Evolutionary conservation across 2,113 vertebrate genomes (phyloP).

Genomic region (Silurus glanis): DNA sequence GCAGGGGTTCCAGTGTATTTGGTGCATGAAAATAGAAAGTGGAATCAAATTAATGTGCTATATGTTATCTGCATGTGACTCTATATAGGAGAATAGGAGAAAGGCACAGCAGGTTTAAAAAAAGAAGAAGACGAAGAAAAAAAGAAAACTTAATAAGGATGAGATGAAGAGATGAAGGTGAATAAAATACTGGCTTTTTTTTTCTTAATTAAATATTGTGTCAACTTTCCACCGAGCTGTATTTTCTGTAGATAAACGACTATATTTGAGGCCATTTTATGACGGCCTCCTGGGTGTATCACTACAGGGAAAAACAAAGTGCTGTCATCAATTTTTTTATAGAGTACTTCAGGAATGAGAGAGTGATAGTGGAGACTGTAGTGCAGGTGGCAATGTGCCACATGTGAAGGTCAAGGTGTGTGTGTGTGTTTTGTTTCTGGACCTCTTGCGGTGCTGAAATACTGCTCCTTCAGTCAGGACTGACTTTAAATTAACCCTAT

Average conservation of each 20-base stretch:
- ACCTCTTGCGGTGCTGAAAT: not conserved
- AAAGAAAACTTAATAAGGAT: conserved; percentile 28
- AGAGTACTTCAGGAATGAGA: conserved; percentile 15
- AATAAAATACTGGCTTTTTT: not conserved
- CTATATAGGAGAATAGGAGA: conserved; percentile 40
- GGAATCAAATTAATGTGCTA: conserved; percentile 51
- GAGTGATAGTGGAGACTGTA: conserved; percentile 12
- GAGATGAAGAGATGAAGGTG: conserved; percentile 14
- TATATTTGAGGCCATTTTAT: conserved; percentile 29
- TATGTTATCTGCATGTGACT: conserved; percentile 47
- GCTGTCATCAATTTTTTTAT: conserved; percentile 29
- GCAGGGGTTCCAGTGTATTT: conserved; percentile 29
- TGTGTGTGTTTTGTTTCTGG: not conserved
- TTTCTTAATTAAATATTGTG: conserved; percentile 18
- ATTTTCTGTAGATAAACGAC: not conserved
- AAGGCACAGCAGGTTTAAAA: conserved; percentile 44
- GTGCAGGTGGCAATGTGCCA: conserved; percentile 4
- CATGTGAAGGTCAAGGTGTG: conserved; percentile 31
- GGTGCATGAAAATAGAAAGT: conserved; percentile 33
- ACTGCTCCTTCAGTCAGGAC: not conserved
- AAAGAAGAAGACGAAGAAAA: conserved; percentile 36
- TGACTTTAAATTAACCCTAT: not conserved
- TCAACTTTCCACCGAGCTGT: not conserved
- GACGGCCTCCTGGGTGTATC: conserved; percentile 20
- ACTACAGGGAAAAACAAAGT: conserved; percentile 4